Conservation (phyloP, 2,888 invertebrate species). For the Allolobophora icterica region DNA sequence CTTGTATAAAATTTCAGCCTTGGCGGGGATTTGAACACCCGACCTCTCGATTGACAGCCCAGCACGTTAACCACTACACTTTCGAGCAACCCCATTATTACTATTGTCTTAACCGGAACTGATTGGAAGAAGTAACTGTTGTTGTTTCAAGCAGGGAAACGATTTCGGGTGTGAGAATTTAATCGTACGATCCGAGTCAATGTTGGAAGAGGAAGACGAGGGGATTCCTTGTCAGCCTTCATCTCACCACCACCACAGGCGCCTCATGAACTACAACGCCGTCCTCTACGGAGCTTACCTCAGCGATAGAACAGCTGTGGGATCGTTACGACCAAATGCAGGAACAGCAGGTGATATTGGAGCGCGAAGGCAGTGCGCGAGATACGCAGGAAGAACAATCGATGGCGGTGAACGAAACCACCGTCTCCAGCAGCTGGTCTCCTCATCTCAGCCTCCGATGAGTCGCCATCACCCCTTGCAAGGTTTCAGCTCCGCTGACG, state of each 20-base stretch:
- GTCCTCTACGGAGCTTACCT: not conserved
- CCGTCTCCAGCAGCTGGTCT: not conserved
- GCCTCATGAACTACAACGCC: not conserved
- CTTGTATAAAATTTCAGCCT: no score
- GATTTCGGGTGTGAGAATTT: conserved; percentile 1
- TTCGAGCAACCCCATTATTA: no score
- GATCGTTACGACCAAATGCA: no score
- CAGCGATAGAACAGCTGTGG: not conserved
- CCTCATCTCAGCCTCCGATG: not conserved
- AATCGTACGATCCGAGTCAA: not conserved
- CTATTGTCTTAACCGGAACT: not conserved
- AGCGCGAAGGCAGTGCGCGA: not conserved
- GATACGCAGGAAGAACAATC: not conserved
- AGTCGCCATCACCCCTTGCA: not conserved
- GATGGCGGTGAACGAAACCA: not conserved
- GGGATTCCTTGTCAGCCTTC: not conserved
- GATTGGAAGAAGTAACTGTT: not conserved
- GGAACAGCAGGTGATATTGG: not conserved
- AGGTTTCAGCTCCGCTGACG: not conserved
- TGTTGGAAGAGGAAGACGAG: not conserved
- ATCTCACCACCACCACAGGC: not conserved
- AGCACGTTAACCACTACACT: no score
- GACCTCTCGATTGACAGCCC: no score
- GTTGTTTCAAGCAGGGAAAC: not conserved
- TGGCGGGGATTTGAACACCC: no score